Percentiles rank a stretch among this genome's conserved stretches.
These are phyloP conservation scores for Suillia variegata DNA, from an alignment of 2,888 invertebrate genomes.

Conservation along the genomic window DNA sequence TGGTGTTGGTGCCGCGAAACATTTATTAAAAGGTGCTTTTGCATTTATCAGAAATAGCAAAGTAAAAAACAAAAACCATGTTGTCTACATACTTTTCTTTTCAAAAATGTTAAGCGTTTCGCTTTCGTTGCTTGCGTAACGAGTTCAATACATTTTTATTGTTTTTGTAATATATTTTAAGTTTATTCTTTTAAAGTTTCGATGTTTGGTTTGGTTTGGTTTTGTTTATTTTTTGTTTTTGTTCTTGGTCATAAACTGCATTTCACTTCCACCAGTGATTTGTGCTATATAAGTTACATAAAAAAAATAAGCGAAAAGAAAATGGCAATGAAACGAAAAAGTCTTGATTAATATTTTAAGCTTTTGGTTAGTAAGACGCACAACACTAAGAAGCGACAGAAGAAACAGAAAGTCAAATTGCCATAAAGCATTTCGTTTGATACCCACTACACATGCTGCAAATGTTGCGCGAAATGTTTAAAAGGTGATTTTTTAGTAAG, in stretches of 20 bases:
- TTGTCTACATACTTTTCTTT: background rate
- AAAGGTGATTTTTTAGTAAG: too few species aligned
- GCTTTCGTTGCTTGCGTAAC: background rate
- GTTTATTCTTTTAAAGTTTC: too few species aligned
- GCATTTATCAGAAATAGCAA: too few species aligned
- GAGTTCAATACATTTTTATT: background rate
- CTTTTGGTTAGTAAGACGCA: background rate
- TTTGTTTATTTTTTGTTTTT: background rate
- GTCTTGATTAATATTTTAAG: background rate
- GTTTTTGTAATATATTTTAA: background rate
- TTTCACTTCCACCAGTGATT: conserved; percentile 16
- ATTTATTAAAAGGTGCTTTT: too few species aligned
- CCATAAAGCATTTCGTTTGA: too few species aligned
- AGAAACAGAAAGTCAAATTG: background rate
- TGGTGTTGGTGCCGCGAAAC: too few species aligned
- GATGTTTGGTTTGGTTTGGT: background rate
- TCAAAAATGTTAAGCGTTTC: background rate
- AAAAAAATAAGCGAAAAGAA: background rate
- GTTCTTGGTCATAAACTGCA: background rate
- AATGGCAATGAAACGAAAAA: background rate
- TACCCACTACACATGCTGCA: too few species aligned
- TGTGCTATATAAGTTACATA: conserved; percentile 8
- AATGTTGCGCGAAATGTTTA: too few species aligned
- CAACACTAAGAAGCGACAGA: background rate
- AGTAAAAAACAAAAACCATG: too few species aligned